phyloP scores from a whole-genome alignment of 64 coral and sea anemone genomes.

The Pachyseris speciosa region DNA sequence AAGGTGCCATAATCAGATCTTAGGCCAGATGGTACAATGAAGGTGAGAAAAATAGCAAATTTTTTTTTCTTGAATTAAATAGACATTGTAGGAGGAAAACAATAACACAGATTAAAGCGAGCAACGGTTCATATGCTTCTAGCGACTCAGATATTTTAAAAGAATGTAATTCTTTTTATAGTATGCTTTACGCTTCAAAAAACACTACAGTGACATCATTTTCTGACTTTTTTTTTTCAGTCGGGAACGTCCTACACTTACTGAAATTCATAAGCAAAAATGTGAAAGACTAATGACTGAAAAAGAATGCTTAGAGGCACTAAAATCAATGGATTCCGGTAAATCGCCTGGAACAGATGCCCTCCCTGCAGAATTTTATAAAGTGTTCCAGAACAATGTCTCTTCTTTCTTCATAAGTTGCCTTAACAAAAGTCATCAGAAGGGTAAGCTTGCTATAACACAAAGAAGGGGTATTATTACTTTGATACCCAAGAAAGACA shows the following conservation, averaged over 20 bases:
- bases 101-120: not conserved
- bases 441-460: slow-evolving; percentile 5
- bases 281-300: not conserved
- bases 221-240: no score
- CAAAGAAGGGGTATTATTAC: not conserved
- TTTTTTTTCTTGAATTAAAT: not conserved
- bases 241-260: not conserved
- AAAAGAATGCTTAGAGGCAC: not conserved
- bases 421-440: slow-evolving; percentile 20
- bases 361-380: not conserved
- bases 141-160: no score
- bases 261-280: not conserved
- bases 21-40: slow-evolving; percentile 24
- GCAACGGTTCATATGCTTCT: no score
- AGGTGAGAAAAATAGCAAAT: slow-evolving; percentile 40
- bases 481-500: slow-evolving; percentile 17
- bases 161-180: no score
- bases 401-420: not conserved
- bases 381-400: slow-evolving; percentile 4
- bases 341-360: not conserved
- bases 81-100: not conserved
- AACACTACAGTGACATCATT: no score
- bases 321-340: not conserved
- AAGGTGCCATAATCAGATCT: slow-evolving; percentile 27
- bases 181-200: no score